These are phyloP conservation scores for Crypturellus tataupa DNA, from an alignment of 2,797 vertebrate genomes.

Conservation along the genomic window DNA sequence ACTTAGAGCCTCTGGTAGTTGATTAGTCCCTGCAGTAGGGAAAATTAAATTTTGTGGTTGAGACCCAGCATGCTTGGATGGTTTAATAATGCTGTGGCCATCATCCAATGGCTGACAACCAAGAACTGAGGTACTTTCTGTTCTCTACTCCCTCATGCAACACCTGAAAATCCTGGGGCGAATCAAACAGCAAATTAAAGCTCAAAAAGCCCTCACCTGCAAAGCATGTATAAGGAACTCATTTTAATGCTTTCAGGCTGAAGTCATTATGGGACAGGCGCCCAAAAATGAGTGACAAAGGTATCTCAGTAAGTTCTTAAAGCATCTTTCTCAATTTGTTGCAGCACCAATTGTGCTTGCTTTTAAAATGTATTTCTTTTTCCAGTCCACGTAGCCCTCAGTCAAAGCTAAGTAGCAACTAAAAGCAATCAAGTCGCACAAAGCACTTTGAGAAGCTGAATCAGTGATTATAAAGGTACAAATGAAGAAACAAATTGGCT, in stretches of 20 bases:
- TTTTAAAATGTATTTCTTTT: slow-evolving; percentile 42
- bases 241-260: slow-evolving; percentile 92
- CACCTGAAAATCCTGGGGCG: slow-evolving; percentile 90
- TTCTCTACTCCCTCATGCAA: slow-evolving; percentile 88
- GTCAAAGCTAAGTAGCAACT: slow-evolving; percentile 40
- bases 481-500: background rate
- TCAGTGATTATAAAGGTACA: background rate
- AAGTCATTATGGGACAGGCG: slow-evolving; percentile 83
- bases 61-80: slow-evolving; percentile 90
- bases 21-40: slow-evolving; percentile 84
- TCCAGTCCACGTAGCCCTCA: background rate
- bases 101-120: slow-evolving; percentile 90
- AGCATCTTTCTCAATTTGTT: slow-evolving; percentile 58
- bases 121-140: slow-evolving; percentile 82
- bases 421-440: background rate
- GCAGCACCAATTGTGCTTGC: slow-evolving; percentile 26
- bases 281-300: slow-evolving; percentile 67
- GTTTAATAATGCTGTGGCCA: slow-evolving; percentile 96
- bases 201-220: slow-evolving; percentile 89
- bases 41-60: slow-evolving; percentile 88
- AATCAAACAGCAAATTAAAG: slow-evolving; percentile 88
- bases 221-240: slow-evolving; percentile 85
- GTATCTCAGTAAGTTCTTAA: slow-evolving; percentile 73
- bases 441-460: background rate
- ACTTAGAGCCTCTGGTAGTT: slow-evolving; percentile 80